A percentile compares a stretch with the other conserved stretches of the same genome.
These are phyloP conservation scores for Grallaria varia DNA, from an alignment of 2,113 vertebrate genomes.

Conservation along the genomic window DNA sequence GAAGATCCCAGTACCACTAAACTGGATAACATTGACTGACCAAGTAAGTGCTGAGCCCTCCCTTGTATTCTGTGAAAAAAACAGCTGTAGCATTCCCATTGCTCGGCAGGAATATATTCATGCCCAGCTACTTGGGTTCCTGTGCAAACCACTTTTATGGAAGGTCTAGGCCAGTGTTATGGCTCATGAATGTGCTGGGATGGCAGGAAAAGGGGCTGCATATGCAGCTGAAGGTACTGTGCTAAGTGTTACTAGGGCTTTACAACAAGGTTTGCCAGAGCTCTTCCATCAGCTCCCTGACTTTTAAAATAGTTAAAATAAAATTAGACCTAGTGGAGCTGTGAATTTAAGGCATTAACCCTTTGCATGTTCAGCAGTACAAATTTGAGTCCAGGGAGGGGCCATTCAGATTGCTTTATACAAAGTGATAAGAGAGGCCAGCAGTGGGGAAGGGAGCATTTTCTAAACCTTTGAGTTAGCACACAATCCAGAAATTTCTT, in stretches of 20 bases:
- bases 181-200: not conserved
- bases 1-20: not conserved
- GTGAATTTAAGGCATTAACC: not conserved
- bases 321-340: not conserved
- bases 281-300: not conserved
- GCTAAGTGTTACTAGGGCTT: not conserved
- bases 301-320: not conserved
- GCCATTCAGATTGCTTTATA: not conserved
- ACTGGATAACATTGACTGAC: not conserved
- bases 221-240: not conserved
- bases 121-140: not conserved
- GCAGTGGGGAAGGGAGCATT: not conserved
- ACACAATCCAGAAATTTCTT: not conserved
- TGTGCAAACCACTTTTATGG: not conserved
- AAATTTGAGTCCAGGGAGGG: not conserved
- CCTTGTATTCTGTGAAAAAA: not conserved
- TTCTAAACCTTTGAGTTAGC: not conserved
- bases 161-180: too few relatives aligned
- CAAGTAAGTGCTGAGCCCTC: not conserved
- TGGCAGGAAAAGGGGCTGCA: not conserved
- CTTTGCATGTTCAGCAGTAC: not conserved
- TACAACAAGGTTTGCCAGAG: not conserved
- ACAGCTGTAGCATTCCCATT: not conserved
- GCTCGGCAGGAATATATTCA: not conserved
- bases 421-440: not conserved